Percentiles rank a stretch among this genome's conserved stretches.
These are phyloP conservation scores for Danio choprae DNA, from an alignment of 2,797 vertebrate species.

Conservation along the genomic window DNA sequence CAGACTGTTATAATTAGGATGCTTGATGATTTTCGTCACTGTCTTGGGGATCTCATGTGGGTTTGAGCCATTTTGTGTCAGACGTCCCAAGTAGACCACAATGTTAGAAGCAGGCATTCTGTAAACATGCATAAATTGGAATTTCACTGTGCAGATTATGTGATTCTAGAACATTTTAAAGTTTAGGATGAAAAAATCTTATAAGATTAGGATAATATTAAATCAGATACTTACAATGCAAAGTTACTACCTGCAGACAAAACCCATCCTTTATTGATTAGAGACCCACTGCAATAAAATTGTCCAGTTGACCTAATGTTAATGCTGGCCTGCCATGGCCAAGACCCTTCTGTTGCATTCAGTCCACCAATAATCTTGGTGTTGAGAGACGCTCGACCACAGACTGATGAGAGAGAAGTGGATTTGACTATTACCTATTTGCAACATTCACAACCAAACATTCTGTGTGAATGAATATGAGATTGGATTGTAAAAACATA, in stretches of 20 bases:
- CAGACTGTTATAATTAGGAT: not conserved
- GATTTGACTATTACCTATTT: not conserved
- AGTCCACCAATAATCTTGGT: conserved; percentile 68
- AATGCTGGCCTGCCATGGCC: conserved; percentile 76
- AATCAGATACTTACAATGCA: no score
- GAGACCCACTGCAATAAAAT: conserved; percentile 69
- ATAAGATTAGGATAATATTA: no score
- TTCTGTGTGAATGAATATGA: not conserved
- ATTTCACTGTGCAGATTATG: not conserved
- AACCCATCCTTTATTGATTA: conserved; percentile 70
- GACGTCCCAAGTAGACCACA: not conserved
- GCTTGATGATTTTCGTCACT: conserved; percentile 17
- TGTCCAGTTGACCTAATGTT: fast-evolving
- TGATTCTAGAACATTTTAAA: not conserved
- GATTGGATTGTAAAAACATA: conserved; percentile 23
- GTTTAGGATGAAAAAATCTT: no score
- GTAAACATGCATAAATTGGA: not conserved
- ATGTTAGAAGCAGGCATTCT: not conserved
- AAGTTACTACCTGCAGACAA: conserved; percentile 60
- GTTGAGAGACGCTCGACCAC: conserved; percentile 65
- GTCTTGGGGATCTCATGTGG: not conserved
- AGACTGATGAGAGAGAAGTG: conserved; percentile 59
- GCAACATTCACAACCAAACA: not conserved
- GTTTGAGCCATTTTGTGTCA: not conserved
- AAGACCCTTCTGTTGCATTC: conserved; percentile 37